Conservation (phyloP, 2,113 vertebrate species). For the Cyphomyrus discorhynchus region DNA sequence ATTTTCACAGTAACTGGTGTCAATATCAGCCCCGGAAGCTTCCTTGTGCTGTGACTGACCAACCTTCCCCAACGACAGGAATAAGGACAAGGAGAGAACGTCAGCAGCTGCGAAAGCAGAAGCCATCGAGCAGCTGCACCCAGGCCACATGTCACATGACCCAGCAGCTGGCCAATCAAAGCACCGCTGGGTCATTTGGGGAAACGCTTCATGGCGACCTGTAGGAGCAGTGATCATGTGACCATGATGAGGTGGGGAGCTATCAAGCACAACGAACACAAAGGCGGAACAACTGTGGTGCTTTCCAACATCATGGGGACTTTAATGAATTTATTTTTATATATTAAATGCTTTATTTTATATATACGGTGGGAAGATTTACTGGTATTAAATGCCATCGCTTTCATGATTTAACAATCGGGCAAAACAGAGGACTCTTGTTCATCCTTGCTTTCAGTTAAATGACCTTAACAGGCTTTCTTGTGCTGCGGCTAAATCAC, state of each 20-base stretch:
- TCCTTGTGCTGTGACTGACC: background rate
- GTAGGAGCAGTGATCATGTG: background rate
- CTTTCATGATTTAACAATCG: background rate
- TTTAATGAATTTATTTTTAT: background rate
- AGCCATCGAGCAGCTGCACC: background rate
- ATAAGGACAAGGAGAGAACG: background rate
- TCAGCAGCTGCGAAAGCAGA: background rate
- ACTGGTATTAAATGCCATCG: background rate
- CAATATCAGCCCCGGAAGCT: background rate
- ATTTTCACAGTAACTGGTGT: background rate
- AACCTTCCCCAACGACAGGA: background rate
- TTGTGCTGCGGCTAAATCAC: background rate
- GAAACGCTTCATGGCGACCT: background rate
- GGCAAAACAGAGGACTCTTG: background rate
- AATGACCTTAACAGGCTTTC: background rate
- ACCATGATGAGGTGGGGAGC: background rate
- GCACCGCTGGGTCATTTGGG: background rate
- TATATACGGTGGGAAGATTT: background rate
- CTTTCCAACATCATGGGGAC: background rate
- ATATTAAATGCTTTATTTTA: background rate
- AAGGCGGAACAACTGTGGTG: background rate
- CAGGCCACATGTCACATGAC: no score
- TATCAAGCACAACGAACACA: background rate
- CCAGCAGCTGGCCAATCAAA: background rate
- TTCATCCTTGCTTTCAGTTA: background rate